Evolutionary conservation across 2,888 invertebrate species (phyloP), one percentile per base, ranked within the genome.

Genomic region (Papilio protenor): DNA sequence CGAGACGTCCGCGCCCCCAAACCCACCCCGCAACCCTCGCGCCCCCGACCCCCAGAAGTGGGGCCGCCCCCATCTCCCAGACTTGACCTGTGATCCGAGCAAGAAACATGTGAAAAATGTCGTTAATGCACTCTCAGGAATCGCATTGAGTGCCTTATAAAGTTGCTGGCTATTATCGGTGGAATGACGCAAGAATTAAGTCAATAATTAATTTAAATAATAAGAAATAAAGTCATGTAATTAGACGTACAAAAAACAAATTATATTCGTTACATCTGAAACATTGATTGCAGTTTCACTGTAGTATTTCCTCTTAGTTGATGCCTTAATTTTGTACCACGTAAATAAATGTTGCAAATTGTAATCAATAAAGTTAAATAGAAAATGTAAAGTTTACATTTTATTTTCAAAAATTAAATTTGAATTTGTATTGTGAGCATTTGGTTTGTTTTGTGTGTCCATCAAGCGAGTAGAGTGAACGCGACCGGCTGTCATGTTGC

Each of bases 71-170:
- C 57, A 21, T 80, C 82, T 82, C 81, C 79, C 84, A 80, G 85
- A 87, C 89, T 91, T 92, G 93, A 94, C 93, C 93, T 90, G 90
- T 87, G 90, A 89, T 87, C 88, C 86, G 84, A 84, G 87, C 86
- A 87, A 90, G 92, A 89, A 93, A 91, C 92, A 93, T 92, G 93
- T 91, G 94, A 93, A 93, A 93, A 94, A 93, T 94, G 93, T 92
- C 93, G 93, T 93, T 93, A 93, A 93, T 94, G 93, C 93, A 94
- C 90, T 91, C 87, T 86, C 85, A 86, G 85, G 85, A 85, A 82
- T 83, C 70, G 86, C 79, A 79, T 82, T 81, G 84, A 85, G 81
- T 82, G 83, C 82, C 80, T 79, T 82, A 83, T 82, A 77, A 81
- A 80, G 80, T 75, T 73, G 70, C 70, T 61, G 73, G 77, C 64